phyloP scores from a whole-genome alignment of 2,888 invertebrate genomes.

The Allolobophora icterica region DNA sequence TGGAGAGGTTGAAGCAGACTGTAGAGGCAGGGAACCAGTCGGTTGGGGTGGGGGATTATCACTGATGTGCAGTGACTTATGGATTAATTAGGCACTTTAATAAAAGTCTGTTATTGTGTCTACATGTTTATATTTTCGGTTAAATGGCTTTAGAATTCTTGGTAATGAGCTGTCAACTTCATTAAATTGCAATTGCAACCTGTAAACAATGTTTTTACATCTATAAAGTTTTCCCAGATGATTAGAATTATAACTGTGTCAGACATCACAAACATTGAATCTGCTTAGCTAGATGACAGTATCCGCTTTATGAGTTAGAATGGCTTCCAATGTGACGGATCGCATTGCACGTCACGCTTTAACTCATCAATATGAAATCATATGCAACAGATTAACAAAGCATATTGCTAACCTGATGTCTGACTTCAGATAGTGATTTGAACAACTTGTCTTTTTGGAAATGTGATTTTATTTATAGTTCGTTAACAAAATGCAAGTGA shows the following conservation, averaged over 20 bases:
- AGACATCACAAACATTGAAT: neutral
- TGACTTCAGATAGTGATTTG: too few relatives aligned
- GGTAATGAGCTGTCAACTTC: neutral
- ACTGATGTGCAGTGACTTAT: neutral
- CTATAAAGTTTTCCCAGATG: neutral
- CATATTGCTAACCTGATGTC: too few relatives aligned
- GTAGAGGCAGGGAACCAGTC: neutral
- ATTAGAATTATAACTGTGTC: neutral
- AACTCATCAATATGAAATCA: too few relatives aligned
- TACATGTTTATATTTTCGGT: neutral
- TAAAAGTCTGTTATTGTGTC: neutral
- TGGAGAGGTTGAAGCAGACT: neutral
- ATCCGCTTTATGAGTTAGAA: neutral
- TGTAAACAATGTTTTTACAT: neutral
- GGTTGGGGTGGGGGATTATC: neutral
- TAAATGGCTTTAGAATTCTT: neutral
- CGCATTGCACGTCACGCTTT: too few relatives aligned
- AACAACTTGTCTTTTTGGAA: too few relatives aligned
- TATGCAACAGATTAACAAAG: too few relatives aligned
- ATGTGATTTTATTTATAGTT: too few relatives aligned
- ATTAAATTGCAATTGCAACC: neutral
- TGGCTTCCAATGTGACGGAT: neutral
- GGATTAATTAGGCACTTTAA: neutral
- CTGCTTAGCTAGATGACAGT: neutral
- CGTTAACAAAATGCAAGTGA: too few relatives aligned